Conservation (phyloP, 2,113 vertebrate species). For the Bettongia penicillata region DNA sequence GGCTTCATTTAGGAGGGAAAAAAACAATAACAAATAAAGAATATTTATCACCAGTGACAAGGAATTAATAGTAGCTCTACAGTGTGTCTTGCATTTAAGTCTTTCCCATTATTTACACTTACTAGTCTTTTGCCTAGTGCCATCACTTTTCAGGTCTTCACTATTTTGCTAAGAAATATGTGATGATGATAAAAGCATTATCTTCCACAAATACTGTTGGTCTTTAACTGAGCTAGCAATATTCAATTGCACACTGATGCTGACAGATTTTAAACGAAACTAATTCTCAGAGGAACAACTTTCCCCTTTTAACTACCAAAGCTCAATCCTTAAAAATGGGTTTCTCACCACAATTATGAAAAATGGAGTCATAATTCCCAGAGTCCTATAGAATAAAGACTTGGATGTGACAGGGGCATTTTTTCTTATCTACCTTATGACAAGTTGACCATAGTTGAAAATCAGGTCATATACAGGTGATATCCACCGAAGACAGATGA, state of each 20-base stretch:
- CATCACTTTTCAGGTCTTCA: constrained; percentile 40
- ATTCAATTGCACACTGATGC: constrained; percentile 11
- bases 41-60: constrained; percentile 66
- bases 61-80: constrained; percentile 77
- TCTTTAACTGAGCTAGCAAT: constrained; percentile 69
- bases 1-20: constrained; percentile 68
- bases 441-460: neutral
- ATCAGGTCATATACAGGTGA: neutral
- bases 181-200: constrained; percentile 58
- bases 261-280: constrained; percentile 60
- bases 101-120: constrained; percentile 64
- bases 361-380: neutral
- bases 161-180: constrained; percentile 60
- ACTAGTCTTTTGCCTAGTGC: constrained; percentile 66
- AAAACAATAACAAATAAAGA: constrained; percentile 73
- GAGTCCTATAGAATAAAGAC: neutral
- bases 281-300: constrained; percentile 46
- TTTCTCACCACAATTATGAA: neutral
- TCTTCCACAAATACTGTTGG: constrained; percentile 50
- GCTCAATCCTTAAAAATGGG: neutral
- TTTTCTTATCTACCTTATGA: constrained; percentile 24
- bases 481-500: constrained; percentile 6
- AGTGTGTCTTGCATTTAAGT: constrained; percentile 61
- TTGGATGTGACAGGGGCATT: neutral
- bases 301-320: neutral